A percentile compares a stretch with the other conserved stretches of the same genome.
These are phyloP conservation scores for Cyprinodon variegatus DNA, from an alignment of 2,113 vertebrate genomes.

Conservation along the genomic window DNA sequence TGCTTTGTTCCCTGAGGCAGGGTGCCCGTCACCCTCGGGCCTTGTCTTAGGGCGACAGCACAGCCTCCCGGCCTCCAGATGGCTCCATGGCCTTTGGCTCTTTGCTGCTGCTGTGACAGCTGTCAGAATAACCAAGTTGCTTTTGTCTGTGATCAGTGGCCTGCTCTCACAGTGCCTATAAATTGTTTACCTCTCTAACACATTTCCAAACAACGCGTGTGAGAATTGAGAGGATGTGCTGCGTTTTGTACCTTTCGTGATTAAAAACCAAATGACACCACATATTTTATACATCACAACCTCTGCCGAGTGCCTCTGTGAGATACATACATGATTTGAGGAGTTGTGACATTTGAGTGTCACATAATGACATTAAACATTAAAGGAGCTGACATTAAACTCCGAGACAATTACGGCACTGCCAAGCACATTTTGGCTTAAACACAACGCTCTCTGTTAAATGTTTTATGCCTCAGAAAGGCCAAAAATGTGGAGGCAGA, in stretches of 20 bases:
- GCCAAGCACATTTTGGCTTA: conserved; percentile 28
- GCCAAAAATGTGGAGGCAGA: neutral
- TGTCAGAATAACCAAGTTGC: conserved; percentile 77
- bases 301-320: conserved; percentile 15
- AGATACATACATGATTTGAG: conserved; percentile 39
- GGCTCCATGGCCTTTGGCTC: conserved; percentile 74
- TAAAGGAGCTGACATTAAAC: conserved; percentile 39
- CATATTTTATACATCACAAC: neutral
- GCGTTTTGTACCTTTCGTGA: conserved; percentile 3
- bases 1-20: conserved; percentile 59
- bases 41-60: conserved; percentile 59
- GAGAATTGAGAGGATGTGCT: conserved; percentile 12
- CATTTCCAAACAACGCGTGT: conserved; percentile 21
- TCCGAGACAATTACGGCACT: conserved; percentile 13
- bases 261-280: conserved; percentile 2
- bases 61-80: conserved; percentile 75
- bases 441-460: conserved; percentile 16
- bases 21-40: conserved; percentile 62
- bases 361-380: conserved; percentile 46
- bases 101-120: conserved; percentile 77
- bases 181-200: conserved; percentile 58
- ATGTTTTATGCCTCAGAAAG: neutral
- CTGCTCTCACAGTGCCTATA: conserved; percentile 42
- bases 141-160: conserved; percentile 70
- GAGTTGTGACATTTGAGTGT: conserved; percentile 54